Base-by-base conservation (phyloP, 30 jellyfish, hydroid and myxozoan genomes). In the Nemopilema nomurai region DNA sequence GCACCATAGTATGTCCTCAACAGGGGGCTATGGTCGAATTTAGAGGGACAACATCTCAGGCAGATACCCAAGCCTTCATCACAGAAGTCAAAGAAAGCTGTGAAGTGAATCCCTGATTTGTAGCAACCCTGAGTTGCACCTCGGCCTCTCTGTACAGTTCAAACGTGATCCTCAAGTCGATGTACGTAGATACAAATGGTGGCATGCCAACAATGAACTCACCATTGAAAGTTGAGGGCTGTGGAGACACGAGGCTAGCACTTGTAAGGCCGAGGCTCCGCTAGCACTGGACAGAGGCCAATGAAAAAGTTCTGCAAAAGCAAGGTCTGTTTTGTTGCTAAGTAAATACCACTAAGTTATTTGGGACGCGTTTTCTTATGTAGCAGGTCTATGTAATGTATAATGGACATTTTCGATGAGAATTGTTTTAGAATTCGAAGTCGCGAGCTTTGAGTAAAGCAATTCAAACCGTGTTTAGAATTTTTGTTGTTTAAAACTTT, bases 331-430 rank as follows among this genome's bases (percentile, higher is more conserved):
- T 13, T 41, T 41, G 57, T 13, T 41, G 57, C 57, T 7, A 23
- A 67, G 20, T 17, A 19, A 8, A 22, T 3, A 67, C 32, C 4
- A 1, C 51, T 23, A 67, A 67, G 21, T 28, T 23, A 67, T 23
- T 32, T 67, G 76, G 51, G 33, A 67, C 23, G 17, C 23, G 76
- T 76, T 76, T 33, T 62, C 74, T 80, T 80, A 80, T 80, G 79
- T 80, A 80, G 89, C 89, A 80, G 89, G 89, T 80, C 89, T 80
- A 80, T 65, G 72, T 65, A 80, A 80, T 33, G 22, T 63, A 76
- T 76, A 80, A 41, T 41, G 57, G 57, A 41, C 57, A 41, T 41
- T 13, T 41, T 41, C 13, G 57, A 3, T 41, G 57, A 6, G 13
- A 41, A 41, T 41, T 13, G 57, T 41, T 41, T 41, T 41, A 41